These are phyloP conservation scores for Pseudomyrmex dendroicus DNA, from an alignment of 1,140 invertebrate species.

Conservation along the genomic window DNA sequence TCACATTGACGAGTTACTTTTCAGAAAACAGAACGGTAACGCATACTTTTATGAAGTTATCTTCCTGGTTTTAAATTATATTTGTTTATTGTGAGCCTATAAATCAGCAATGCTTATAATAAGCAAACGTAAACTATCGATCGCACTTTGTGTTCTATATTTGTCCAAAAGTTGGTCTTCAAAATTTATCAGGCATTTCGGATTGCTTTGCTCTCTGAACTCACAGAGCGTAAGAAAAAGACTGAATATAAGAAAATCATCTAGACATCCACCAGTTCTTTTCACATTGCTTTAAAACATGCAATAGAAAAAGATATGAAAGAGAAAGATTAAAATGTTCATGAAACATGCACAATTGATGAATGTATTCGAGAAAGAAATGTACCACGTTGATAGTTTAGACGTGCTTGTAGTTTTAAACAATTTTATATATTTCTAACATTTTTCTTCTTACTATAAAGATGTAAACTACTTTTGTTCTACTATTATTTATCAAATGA, in stretches of 20 bases:
- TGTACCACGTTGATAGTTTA: background rate
- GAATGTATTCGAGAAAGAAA: conserved; percentile 2
- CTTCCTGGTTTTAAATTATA: background rate
- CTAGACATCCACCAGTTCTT: conserved; percentile 42
- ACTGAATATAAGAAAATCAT: conserved; percentile 17
- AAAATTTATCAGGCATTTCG: conserved; percentile 22
- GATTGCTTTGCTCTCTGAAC: conserved; percentile 66
- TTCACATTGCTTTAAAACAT: conserved; percentile 30
- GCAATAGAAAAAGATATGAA: conserved; percentile 24
- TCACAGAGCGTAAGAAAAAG: conserved; percentile 60
- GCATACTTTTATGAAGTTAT: too few species aligned
- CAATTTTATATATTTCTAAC: too few species aligned
- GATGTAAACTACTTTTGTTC: too few species aligned
- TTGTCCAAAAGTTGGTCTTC: conserved; percentile 15
- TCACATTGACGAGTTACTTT: too few species aligned
- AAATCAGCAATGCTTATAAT: background rate
- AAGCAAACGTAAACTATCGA: background rate
- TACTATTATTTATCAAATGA: too few species aligned
- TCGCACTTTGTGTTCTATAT: conserved; percentile 22
- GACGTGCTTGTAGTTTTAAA: background rate
- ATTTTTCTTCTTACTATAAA: too few species aligned
- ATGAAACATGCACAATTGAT: conserved; percentile 26
- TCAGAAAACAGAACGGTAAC: too few species aligned
- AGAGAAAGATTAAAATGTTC: conserved; percentile 8
- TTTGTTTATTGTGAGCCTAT: background rate